These are phyloP conservation scores for Olivierus martensii DNA, from an alignment of 1,140 invertebrate genomes.

Conservation along the genomic window DNA sequence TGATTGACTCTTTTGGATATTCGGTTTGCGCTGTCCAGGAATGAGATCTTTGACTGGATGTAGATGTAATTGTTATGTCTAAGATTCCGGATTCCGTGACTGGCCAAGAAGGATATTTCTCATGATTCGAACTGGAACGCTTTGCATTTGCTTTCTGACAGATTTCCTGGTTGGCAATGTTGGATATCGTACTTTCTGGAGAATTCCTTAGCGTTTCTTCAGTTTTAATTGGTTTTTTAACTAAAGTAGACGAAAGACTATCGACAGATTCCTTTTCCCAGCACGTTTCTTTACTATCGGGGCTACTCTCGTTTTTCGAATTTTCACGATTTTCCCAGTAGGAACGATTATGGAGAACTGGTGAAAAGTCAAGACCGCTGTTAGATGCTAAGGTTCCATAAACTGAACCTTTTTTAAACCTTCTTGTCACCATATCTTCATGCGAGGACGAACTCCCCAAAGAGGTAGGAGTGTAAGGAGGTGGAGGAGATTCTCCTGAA, in stretches of 20 bases:
- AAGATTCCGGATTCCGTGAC: slow-evolving; percentile 29
- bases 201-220: no score
- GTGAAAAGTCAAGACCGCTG: slow-evolving; percentile 18
- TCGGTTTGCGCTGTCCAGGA: slow-evolving; percentile 60
- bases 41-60: slow-evolving; percentile 39
- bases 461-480: no score
- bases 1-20: slow-evolving; percentile 53
- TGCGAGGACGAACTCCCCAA: slow-evolving; percentile 17
- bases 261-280: no score
- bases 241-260: no score
- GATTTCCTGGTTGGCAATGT: no score
- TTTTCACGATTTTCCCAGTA: slow-evolving; percentile 6
- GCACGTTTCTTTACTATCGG: not conserved
- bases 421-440: slow-evolving; percentile 28
- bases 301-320: not conserved
- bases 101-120: slow-evolving; percentile 68
- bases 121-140: slow-evolving; percentile 43
- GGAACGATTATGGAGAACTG: slow-evolving; percentile 14
- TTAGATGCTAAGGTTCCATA: slow-evolving; percentile 18
- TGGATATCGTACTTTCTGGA: no score
- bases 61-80: slow-evolving; percentile 1
- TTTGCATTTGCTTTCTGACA: slow-evolving; percentile 27
- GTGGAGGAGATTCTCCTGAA: no score
- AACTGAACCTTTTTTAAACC: slow-evolving; percentile 19
- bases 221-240: no score